phyloP scores from a whole-genome alignment of 1,140 invertebrate genomes.

The Drosophila micromelanica region DNA sequence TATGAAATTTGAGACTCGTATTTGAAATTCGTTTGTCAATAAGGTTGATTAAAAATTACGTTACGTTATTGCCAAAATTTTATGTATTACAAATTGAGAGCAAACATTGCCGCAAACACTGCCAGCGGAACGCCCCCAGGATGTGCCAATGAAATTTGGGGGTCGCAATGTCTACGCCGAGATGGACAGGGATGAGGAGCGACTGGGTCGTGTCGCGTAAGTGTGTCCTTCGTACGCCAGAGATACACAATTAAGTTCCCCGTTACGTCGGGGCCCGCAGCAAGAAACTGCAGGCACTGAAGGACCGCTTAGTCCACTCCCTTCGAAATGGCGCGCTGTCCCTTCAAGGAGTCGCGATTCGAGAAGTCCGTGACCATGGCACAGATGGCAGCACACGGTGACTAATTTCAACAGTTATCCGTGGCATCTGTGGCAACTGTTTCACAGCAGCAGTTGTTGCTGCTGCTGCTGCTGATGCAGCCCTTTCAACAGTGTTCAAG shows the following conservation, averaged over 20 bases:
- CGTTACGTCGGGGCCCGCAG: constrained; percentile 6
- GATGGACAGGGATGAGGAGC: constrained; percentile 17
- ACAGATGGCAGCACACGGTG: constrained; percentile 41
- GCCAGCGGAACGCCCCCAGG: constrained; percentile 29
- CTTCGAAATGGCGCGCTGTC: constrained; percentile 53
- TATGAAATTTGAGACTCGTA: background rate
- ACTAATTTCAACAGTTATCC: too few species aligned
- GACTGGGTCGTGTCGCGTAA: constrained; percentile 23
- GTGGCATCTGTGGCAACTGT: too few species aligned
- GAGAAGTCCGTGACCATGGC: constrained; percentile 42
- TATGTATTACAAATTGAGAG: constrained; percentile 11
- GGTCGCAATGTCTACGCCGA: constrained; percentile 42
- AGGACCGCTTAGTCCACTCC: constrained; percentile 50
- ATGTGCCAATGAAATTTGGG: constrained; percentile 1
- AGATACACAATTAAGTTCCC: background rate
- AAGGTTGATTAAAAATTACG: constrained; percentile 8
- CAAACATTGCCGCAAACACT: too few species aligned
- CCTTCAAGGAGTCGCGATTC: constrained; percentile 44
- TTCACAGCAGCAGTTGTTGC: background rate
- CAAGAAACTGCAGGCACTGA: constrained; percentile 37
- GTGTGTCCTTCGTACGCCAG: background rate
- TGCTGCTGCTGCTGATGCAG: constrained; percentile 5
- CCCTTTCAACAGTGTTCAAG: too few species aligned
- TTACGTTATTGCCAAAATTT: constrained; percentile 20
- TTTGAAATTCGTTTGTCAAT: constrained; percentile 19